Base-by-base conservation (phyloP, 2,797 vertebrate genomes). In the Streptopelia turtur region DNA sequence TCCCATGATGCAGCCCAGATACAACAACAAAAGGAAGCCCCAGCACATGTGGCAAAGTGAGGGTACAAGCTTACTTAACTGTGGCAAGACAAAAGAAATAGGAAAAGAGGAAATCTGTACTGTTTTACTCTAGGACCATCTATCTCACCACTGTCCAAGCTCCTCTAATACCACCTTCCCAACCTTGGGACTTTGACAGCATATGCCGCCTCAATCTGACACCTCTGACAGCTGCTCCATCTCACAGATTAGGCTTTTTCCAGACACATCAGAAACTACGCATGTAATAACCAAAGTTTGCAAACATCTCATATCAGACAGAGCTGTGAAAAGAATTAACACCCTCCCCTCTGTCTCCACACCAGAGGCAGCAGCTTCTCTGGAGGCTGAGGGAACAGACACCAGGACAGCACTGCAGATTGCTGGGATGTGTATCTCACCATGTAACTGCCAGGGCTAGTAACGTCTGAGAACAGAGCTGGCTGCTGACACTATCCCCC, bases 361-460 rank as follows among this genome's bases (percentile, higher is more conserved):
- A 25, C 30, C 12, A 3, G 53, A n/a, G 35, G 71, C 55, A 77
- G 70, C n/a, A 52, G 13, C 22, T 20, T 11, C 82, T 59, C 59
- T 30, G 24, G 31, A 21, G 31, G 72, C 72, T 64, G 72, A 65
- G 65, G 33, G 25, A 66, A 60, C 1, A 14, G 17, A 1, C 43
- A 39, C 31, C 68, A 60, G 59, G 60, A 53, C 59, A 61, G 24
- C 43, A 8, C 43, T 27, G 61, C 80, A 50, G 52, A 23, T 33
- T 9, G 0, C 45, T 28, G 6, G 23, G 23, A 9, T 0, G 9
- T 30, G 31, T 60, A 35, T 21, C 59, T 41, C 11, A 61, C 45
- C 57, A 5, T 3, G 7, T 27, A 63, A 52, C 53, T 66, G 57
- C 22, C 81, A 23, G 0, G 8, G 49, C 23, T 22, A 28, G n/a